Conservation (phyloP, 2,888 invertebrate species). For the Pteria penguin region DNA sequence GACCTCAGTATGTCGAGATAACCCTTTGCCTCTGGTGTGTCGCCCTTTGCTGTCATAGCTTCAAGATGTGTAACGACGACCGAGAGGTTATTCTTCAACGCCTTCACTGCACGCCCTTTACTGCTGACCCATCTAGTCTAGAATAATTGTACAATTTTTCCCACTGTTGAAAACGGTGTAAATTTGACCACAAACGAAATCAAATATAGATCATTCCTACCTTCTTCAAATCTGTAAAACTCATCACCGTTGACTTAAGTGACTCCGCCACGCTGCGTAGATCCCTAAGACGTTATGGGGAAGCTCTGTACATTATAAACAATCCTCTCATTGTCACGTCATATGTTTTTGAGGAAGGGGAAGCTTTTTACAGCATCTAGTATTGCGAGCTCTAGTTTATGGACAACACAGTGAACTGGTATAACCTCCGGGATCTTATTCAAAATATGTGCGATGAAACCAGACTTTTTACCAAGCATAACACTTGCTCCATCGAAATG, state of each 20-base stretch:
- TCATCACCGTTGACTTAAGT: slow-evolving; percentile 9
- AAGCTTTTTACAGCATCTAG: slow-evolving; percentile 29
- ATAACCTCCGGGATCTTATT: slow-evolving; percentile 20
- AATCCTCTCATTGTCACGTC: slow-evolving; percentile 37
- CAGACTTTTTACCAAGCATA: slow-evolving; percentile 29
- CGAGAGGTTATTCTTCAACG: not conserved
- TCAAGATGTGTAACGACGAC: not conserved
- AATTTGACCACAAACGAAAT: not conserved
- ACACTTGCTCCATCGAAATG: slow-evolving; percentile 45
- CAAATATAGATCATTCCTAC: not conserved
- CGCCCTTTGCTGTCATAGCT: not conserved
- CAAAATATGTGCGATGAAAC: slow-evolving; percentile 21
- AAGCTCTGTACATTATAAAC: slow-evolving; percentile 24
- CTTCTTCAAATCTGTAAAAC: not conserved
- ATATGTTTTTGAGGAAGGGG: slow-evolving; percentile 13
- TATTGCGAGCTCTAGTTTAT: slow-evolving; percentile 37
- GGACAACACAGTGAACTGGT: slow-evolving; percentile 30
- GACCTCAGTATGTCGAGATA: not conserved
- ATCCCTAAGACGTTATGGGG: slow-evolving; percentile 34
- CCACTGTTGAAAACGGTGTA: not conserved
- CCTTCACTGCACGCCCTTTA: not conserved
- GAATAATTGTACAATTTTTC: not conserved
- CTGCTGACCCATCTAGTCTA: not conserved
- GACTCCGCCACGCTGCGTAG: slow-evolving; percentile 22
- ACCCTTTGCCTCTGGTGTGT: not conserved